Base-by-base conservation (phyloP, 2,888 invertebrate species). In the Gari tellinella region DNA sequence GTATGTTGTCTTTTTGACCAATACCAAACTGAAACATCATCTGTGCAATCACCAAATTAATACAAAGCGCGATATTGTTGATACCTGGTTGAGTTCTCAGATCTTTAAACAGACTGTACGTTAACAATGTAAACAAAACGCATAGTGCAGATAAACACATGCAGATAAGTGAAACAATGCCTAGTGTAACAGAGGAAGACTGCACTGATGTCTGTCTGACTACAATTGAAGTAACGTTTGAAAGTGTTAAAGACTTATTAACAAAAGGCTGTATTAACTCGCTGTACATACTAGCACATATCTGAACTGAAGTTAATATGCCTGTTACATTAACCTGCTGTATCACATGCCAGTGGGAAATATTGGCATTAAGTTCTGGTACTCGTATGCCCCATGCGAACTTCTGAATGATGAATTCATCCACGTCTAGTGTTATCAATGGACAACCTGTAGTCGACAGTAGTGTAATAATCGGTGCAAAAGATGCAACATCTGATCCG, bases 71-170 rank as follows among this genome's bases (percentile, higher is more conserved):
- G 80, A 84, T 82, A 12, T 79, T 84, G 46, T 81, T 83, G 40
- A 69, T 74, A 0, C 84, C 86, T 0, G 83, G 84, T 12, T 80
- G 23, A 5, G 76, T 82, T 40, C 80, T 46, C n/a, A 86, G 56
- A 12, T 14, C 21, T 14, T 46, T 41, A 10, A 84, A 83, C 14
- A 82, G 23, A 46, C 75, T 73, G 48, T 82, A 86, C 2, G 80
- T 78, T 7, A 76, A 8, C 25, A 84, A 75, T 0, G 83, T 80
- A 14, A 83, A 15, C 0, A 70, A 21, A 5, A 83, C 41, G 53
- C 75, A 78, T 0, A 80, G 14, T 12, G 81, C 41, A 2, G 85
- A 84, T 15, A 83, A 25, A 23, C 53, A 38, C 12, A 69, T 66
- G 25, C 65, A 73, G 4, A 69, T 26, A 8, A 77, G 10, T 14